Evolutionary conservation across 2,797 vertebrate genomes (phyloP).

Genomic region (Hyperoplus immaculatus): DNA sequence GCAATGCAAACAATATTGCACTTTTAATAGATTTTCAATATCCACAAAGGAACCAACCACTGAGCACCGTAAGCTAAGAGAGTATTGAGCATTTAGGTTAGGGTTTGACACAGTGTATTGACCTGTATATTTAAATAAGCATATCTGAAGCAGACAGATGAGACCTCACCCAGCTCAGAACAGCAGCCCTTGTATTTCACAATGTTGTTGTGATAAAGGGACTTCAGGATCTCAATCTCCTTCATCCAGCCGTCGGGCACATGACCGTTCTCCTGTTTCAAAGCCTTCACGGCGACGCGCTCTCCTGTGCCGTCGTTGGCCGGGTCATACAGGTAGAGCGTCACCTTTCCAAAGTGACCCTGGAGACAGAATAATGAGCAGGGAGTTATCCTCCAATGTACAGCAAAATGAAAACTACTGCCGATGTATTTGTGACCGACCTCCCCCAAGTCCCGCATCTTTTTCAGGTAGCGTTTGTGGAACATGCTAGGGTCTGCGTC

Average conservation of each 20-base stretch:
- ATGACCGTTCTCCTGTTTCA: slow-evolving; percentile 89
- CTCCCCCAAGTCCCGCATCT: slow-evolving; percentile 91
- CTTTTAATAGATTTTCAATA: slow-evolving; percentile 45
- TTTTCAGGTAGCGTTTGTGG: slow-evolving; percentile 93
- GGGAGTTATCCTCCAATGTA: slow-evolving; percentile 2
- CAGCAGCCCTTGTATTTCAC: slow-evolving; percentile 97
- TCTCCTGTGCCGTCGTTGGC: slow-evolving; percentile 93
- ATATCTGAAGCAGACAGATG: slow-evolving; percentile 8
- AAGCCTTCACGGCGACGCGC: slow-evolving; percentile 92
- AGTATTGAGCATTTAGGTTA: slow-evolving; percentile 3
- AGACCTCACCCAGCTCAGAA: slow-evolving; percentile 88
- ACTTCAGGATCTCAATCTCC: slow-evolving; percentile 94
- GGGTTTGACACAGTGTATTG: slow-evolving; percentile 13
- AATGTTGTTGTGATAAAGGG: slow-evolving; percentile 92
- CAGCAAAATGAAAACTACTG: neutral
- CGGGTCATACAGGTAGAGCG: slow-evolving; percentile 93
- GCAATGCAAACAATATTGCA: slow-evolving; percentile 10
- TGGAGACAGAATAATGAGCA: slow-evolving; percentile 61
- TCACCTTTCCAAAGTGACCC: slow-evolving; percentile 97
- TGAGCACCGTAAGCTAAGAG: neutral
- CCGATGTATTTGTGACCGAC: slow-evolving; percentile 69
- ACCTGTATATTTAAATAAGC: slow-evolving; percentile 15
- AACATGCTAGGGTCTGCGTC: slow-evolving; percentile 88
- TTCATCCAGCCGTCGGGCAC: slow-evolving; percentile 88
- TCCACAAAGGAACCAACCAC: slow-evolving; percentile 33